Evolutionary conservation across 92 coral and sea anemone species (phyloP).

Genomic region (Epizoanthus fatuus): DNA sequence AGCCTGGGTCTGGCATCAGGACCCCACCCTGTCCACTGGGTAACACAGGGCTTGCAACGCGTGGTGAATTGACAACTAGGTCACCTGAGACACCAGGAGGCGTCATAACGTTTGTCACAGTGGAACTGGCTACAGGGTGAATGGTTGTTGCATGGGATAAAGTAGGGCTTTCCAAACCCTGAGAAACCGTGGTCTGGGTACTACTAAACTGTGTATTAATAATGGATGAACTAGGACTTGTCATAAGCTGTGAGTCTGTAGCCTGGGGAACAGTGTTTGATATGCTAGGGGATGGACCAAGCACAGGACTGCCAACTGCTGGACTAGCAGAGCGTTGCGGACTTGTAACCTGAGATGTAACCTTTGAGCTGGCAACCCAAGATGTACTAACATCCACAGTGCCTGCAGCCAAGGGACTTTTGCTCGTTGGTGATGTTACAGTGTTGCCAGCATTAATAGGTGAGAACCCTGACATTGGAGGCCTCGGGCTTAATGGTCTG

Average conservation of each 20-base stretch:
- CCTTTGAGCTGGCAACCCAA: constrained; percentile 3
- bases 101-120: not conserved
- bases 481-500: constrained; percentile 35
- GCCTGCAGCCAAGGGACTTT: constrained; percentile 36
- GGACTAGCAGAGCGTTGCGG: constrained; percentile 17
- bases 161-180: not conserved
- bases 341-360: constrained; percentile 11
- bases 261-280: not conserved
- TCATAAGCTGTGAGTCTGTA: not conserved
- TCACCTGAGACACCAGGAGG: not conserved
- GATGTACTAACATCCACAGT: constrained; percentile 16
- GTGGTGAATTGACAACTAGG: not conserved
- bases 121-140: not conserved
- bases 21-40: constrained; percentile 3
- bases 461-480: not conserved
- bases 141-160: constrained; percentile 2
- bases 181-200: constrained; percentile 2
- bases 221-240: not conserved
- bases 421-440: constrained; percentile 36
- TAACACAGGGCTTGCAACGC: not conserved
- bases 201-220: not conserved
- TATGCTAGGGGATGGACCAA: not conserved
- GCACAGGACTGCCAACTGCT: not conserved
- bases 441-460: constrained; percentile 6
- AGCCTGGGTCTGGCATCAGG: not conserved